A percentile compares a stretch with the other conserved stretches of the same genome.
phyloP scores from a whole-genome alignment of 2,888 invertebrate genomes.

The Lottia gigantea region DNA sequence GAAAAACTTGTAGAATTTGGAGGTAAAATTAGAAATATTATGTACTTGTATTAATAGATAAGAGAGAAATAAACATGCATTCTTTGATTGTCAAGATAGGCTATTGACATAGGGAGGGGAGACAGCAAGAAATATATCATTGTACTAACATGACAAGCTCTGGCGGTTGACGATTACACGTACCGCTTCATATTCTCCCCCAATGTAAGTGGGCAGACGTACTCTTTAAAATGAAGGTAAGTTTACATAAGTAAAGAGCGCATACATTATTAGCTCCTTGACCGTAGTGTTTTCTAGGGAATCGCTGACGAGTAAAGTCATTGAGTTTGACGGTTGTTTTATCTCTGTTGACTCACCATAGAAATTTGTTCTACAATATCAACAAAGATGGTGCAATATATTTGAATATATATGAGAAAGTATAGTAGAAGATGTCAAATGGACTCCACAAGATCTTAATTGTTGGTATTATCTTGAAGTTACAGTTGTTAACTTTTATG shows the following conservation, averaged over 20 bases:
- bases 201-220: neutral
- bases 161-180: too few species aligned
- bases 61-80: neutral
- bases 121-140: neutral
- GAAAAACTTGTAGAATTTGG: too few species aligned
- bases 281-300: neutral
- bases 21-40: too few species aligned
- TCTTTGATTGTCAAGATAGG: slow-evolving; percentile 9
- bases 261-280: slow-evolving; percentile 5
- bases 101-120: neutral
- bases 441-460: too few species aligned
- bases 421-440: neutral
- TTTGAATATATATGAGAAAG: neutral
- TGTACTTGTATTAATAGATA: too few species aligned
- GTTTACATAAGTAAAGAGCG: slow-evolving; percentile 10
- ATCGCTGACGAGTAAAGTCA: neutral
- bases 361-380: slow-evolving; percentile 1
- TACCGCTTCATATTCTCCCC: too few species aligned
- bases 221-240: neutral
- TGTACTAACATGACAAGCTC: too few species aligned
- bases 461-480: too few species aligned
- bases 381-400: neutral
- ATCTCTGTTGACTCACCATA: neutral
- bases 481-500: too few species aligned
- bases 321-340: neutral